Conservation (phyloP, 2,797 vertebrate genomes). For the Cyprinodon diabolis region DNA sequence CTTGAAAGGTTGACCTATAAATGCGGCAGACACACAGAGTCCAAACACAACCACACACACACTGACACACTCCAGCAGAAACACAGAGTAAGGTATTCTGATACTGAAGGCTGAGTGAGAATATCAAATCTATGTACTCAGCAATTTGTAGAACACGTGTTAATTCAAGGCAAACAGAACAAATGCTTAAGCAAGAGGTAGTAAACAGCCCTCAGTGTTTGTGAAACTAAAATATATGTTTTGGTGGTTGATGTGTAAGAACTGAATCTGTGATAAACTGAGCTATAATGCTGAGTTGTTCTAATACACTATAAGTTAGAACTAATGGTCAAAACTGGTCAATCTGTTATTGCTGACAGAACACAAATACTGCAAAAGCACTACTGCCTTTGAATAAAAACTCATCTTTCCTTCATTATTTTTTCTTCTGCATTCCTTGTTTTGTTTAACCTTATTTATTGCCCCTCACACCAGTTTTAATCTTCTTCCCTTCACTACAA, state of each 20-base stretch:
- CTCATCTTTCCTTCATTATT: constrained; percentile 17
- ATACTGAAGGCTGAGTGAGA: constrained; percentile 37
- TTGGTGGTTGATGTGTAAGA: constrained; percentile 11
- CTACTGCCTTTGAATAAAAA: neutral
- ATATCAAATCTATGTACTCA: constrained; percentile 57
- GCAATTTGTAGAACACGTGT: constrained; percentile 59
- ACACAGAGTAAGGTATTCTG: constrained; percentile 27
- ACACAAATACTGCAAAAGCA: constrained; percentile 23
- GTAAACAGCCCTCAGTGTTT: constrained; percentile 51
- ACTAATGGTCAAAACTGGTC: constrained; percentile 49
- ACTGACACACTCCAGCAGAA: constrained; percentile 14
- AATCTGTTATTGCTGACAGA: constrained; percentile 54
- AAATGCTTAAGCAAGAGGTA: constrained; percentile 36
- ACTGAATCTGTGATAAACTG: constrained; percentile 39
- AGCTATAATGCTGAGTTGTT: constrained; percentile 51
- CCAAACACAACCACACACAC: constrained; percentile 4
- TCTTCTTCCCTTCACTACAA: constrained; percentile 32
- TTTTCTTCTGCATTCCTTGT: constrained; percentile 8
- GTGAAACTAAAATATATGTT: constrained; percentile 18
- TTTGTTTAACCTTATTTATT: neutral
- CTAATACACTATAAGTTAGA: constrained; percentile 54
- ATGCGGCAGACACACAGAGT: constrained; percentile 27
- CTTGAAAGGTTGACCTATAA: constrained; percentile 48
- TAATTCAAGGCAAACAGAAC: constrained; percentile 52
- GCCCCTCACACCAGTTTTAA: constrained; percentile 18